Conservation (phyloP, 2,113 vertebrate genomes). For the Antigone vipio region DNA sequence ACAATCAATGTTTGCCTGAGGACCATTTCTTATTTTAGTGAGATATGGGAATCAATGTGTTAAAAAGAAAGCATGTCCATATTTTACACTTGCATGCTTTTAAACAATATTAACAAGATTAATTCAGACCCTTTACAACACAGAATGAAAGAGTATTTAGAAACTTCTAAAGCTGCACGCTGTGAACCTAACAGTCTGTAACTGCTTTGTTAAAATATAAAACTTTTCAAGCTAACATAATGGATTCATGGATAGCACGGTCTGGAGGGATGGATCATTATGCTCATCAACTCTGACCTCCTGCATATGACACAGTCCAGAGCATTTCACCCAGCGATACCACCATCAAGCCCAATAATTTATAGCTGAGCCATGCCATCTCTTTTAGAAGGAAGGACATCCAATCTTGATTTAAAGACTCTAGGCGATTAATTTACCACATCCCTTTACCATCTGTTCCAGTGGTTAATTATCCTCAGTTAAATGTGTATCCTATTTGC, state of each 20-base stretch:
- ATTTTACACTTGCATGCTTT: background rate
- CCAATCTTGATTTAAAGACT: conserved; percentile 57
- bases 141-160: background rate
- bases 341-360: conserved; percentile 31
- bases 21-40: background rate
- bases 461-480: conserved; percentile 57
- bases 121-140: background rate
- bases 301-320: conserved; percentile 31
- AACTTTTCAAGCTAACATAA: conserved; percentile 8
- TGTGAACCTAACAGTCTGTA: background rate
- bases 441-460: conserved; percentile 56
- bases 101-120: conserved; percentile 21
- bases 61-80: background rate
- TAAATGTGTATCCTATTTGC: conserved; percentile 43
- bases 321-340: conserved; percentile 7
- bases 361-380: conserved; percentile 26
- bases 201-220: conserved; percentile 15
- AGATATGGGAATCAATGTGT: background rate
- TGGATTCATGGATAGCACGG: background rate
- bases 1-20: background rate
- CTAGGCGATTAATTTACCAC: conserved; percentile 52
- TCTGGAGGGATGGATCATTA: conserved; percentile 39
- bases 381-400: conserved; percentile 40
- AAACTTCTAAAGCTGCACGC: conserved; percentile 1
- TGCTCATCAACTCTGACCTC: conserved; percentile 30